phyloP scores from a whole-genome alignment of 2,113 vertebrate genomes.

The Leucoraja erinaceus region DNA sequence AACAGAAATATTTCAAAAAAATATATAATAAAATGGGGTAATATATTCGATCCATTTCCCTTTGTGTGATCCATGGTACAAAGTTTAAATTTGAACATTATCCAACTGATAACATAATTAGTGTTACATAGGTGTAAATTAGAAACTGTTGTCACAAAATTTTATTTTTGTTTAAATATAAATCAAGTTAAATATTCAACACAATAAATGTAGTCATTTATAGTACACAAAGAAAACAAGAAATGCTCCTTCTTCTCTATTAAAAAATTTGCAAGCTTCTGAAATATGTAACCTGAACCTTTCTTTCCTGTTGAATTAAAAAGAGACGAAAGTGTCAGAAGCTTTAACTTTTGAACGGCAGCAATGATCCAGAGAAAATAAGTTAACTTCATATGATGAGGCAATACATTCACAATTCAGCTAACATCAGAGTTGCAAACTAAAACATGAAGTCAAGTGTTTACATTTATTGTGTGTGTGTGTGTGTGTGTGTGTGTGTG shows the following conservation, averaged over 20 bases:
- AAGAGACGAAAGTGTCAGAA: not conserved
- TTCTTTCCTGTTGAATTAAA: not conserved
- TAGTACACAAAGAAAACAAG: not conserved
- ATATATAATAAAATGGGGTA: not conserved
- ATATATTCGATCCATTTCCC: not conserved
- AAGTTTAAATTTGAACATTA: not conserved
- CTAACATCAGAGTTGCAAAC: not conserved
- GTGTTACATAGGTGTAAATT: not conserved
- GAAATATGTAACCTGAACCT: no score
- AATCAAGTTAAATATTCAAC: not conserved
- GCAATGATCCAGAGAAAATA: not conserved
- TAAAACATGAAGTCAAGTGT: not conserved
- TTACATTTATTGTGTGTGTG: no score
- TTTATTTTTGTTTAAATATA: not conserved
- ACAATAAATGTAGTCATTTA: not conserved
- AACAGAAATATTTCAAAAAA: not conserved
- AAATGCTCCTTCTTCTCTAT: not conserved
- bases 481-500: no score
- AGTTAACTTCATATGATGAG: not conserved
- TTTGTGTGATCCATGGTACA: not conserved
- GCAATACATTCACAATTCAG: not conserved
- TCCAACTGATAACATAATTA: not conserved
- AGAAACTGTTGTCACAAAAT: not conserved
- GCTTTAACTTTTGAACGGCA: not conserved
- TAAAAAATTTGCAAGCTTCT: not conserved